Conservation (phyloP, 2,888 invertebrate species). For the Aricia artaxerxes region DNA sequence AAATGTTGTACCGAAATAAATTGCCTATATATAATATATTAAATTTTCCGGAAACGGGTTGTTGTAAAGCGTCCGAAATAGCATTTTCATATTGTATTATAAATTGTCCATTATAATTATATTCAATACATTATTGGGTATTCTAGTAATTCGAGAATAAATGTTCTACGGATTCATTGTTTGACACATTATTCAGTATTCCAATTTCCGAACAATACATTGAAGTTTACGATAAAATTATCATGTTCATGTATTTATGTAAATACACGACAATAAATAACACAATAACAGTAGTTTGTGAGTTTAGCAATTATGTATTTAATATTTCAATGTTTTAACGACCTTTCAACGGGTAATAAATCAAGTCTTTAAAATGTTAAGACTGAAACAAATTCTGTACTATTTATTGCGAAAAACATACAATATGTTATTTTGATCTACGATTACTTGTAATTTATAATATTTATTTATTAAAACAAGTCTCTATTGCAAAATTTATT, state of each 20-base stretch:
- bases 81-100: not conserved
- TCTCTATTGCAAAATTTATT: too few species aligned
- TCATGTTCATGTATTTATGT: not conserved
- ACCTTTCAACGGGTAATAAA: not conserved
- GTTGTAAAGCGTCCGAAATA: not conserved
- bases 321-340: not conserved
- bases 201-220: not conserved
- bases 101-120: not conserved
- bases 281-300: constrained; percentile 1
- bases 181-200: not conserved
- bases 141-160: not conserved
- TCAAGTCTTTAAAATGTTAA: not conserved
- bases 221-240: not conserved
- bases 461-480: too few species aligned
- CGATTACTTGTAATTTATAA: too few species aligned
- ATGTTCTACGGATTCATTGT: not conserved
- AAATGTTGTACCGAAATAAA: not conserved
- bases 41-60: not conserved
- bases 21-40: not conserved
- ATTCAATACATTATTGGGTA: not conserved
- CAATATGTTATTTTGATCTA: too few species aligned
- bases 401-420: not conserved
- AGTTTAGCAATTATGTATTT: constrained; percentile 3
- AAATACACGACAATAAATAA: constrained; percentile 36
- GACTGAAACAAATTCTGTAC: not conserved